Evolutionary conservation across 2,113 vertebrate species (phyloP).

Genomic region (Ptyas mucosa): DNA sequence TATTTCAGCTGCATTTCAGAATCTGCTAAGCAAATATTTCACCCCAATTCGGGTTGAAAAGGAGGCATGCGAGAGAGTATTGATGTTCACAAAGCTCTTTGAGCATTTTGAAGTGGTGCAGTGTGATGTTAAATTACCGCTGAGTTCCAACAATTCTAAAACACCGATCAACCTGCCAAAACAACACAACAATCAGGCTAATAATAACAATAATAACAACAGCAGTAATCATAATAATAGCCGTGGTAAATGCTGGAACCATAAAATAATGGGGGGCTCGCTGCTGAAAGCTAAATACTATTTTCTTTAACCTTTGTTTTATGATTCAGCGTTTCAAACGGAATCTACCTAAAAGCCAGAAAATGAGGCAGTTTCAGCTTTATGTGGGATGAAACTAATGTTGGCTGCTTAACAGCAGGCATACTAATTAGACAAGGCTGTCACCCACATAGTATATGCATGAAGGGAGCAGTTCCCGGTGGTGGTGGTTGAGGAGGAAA

Average conservation of each 20-base stretch:
- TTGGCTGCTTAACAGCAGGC: conserved; percentile 15
- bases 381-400: conserved; percentile 48
- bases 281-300: conserved; percentile 55
- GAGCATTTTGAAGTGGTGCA: conserved; percentile 42
- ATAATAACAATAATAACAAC: conserved; percentile 32
- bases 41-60: conserved; percentile 44
- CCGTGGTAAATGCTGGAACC: conserved; percentile 39
- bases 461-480: no score
- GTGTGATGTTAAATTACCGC: conserved; percentile 58
- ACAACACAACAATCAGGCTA: conserved; percentile 29
- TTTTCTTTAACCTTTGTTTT: conserved; percentile 50
- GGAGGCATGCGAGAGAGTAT: conserved; percentile 42
- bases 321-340: conserved; percentile 61
- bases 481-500: background rate
- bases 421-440: conserved; percentile 6
- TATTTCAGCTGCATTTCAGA: conserved; percentile 55
- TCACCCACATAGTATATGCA: background rate
- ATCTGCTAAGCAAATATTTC: conserved; percentile 57
- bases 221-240: conserved; percentile 43
- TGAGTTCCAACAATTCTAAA: conserved; percentile 52
- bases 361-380: conserved; percentile 60
- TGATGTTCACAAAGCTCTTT: conserved; percentile 56
- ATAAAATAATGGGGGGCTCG: conserved; percentile 45
- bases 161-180: conserved; percentile 63
- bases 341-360: conserved; percentile 49